Evolutionary conservation across 2,113 vertebrate genomes (phyloP).

Genomic region (Catharus minimus): DNA sequence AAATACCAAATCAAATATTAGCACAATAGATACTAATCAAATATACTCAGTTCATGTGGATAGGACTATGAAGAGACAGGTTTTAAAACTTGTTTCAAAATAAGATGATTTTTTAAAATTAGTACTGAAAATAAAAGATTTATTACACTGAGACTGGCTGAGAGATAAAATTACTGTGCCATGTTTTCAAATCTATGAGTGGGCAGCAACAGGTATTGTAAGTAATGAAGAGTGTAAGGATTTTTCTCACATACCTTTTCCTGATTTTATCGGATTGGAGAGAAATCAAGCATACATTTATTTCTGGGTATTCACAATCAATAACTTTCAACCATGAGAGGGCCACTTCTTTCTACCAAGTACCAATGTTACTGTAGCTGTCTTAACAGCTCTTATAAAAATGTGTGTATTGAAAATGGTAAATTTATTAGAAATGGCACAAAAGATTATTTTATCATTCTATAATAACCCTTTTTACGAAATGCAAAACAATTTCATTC

Average conservation of each 20-base stretch:
- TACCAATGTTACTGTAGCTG: not conserved
- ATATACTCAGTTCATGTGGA: not conserved
- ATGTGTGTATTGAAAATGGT: not conserved
- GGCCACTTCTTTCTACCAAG: not conserved
- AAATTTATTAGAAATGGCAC: not conserved
- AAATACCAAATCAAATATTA: not conserved
- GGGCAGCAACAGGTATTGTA: not conserved
- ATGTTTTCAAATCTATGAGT: not conserved
- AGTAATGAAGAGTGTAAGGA: not conserved
- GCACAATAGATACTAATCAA: not conserved
- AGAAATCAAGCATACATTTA: conserved; percentile 3
- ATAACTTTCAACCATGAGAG: not conserved
- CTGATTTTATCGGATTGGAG: not conserved
- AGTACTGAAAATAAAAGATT: not conserved
- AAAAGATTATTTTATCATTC: conserved; percentile 31
- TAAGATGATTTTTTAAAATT: not conserved
- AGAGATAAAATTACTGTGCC: not conserved
- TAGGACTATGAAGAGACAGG: not conserved
- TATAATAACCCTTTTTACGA: not conserved
- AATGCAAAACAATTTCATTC: not conserved
- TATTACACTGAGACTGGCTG: not conserved
- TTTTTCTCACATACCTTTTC: not conserved
- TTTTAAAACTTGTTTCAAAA: not conserved
- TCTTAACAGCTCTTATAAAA: not conserved
- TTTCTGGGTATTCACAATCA: not conserved